A percentile compares a stretch with the other conserved stretches of the same genome.
Conservation (phyloP, 2,797 vertebrate species). For the Rhincodon typus region DNA sequence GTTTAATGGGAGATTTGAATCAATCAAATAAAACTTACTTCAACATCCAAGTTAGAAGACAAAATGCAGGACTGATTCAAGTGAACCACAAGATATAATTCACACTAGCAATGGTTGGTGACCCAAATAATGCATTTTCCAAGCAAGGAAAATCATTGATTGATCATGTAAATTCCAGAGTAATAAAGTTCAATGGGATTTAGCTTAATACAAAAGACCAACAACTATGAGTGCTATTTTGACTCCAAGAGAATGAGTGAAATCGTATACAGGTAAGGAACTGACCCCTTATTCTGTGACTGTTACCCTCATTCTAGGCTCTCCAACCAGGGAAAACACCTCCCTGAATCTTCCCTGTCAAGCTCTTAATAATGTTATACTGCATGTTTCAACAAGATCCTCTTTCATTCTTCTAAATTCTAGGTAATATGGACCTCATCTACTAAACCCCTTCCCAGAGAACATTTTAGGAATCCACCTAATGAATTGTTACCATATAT, state of each 20-base stretch:
- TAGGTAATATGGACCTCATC: not conserved
- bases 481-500: not conserved
- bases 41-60: not conserved
- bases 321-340: not conserved
- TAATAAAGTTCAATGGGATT: not conserved
- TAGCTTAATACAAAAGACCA: not conserved
- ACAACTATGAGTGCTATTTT: not conserved
- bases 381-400: not conserved
- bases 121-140: not conserved
- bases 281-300: not conserved
- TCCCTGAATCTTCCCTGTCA: not conserved
- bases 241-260: not conserved
- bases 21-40: slow-evolving; percentile 16
- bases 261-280: not conserved
- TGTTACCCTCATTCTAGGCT: not conserved
- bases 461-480: not conserved
- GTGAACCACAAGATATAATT: not conserved
- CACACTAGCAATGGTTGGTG: not conserved
- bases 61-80: not conserved
- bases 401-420: not conserved
- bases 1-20: not conserved
- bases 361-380: not conserved
- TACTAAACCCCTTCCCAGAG: not conserved
- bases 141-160: not conserved
- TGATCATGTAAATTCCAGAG: not conserved